Conservation (phyloP, 2,113 vertebrate species). For the Leptosomus discolor region DNA sequence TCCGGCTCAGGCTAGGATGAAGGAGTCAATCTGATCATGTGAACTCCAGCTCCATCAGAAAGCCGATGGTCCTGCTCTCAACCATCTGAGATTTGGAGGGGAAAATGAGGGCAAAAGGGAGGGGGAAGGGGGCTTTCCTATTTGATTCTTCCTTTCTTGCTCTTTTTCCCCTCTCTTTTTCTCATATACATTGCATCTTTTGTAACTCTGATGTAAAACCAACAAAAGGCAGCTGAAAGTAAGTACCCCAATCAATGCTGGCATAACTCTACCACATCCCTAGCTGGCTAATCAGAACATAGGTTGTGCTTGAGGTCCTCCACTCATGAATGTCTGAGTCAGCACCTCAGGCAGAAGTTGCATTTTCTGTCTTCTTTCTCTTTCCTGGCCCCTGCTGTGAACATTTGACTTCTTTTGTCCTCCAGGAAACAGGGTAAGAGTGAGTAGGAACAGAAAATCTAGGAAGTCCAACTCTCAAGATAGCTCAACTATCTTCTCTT, state of each 20-base stretch:
- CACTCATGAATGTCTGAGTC: background rate
- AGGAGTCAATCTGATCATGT: background rate
- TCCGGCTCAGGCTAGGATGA: background rate
- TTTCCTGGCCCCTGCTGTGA: background rate
- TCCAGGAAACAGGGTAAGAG: background rate
- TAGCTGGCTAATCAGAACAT: background rate
- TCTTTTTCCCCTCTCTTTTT: background rate
- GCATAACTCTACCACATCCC: background rate
- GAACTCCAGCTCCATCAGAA: background rate
- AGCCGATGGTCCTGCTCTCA: background rate
- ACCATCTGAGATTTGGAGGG: background rate
- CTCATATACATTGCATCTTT: background rate
- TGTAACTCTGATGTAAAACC: background rate
- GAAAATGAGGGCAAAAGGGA: background rate
- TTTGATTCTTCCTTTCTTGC: background rate
- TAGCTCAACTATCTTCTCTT: background rate
- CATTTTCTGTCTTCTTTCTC: background rate
- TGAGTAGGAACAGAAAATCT: background rate
- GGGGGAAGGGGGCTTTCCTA: rapidly evolving
- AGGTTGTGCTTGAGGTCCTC: background rate
- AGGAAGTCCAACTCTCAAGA: background rate
- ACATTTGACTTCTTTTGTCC: background rate
- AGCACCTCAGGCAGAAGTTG: background rate
- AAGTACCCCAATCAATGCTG: background rate
- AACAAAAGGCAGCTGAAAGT: background rate